These are phyloP conservation scores for Gambusia affinis DNA, from an alignment of 2,113 vertebrate species.

Conservation along the genomic window DNA sequence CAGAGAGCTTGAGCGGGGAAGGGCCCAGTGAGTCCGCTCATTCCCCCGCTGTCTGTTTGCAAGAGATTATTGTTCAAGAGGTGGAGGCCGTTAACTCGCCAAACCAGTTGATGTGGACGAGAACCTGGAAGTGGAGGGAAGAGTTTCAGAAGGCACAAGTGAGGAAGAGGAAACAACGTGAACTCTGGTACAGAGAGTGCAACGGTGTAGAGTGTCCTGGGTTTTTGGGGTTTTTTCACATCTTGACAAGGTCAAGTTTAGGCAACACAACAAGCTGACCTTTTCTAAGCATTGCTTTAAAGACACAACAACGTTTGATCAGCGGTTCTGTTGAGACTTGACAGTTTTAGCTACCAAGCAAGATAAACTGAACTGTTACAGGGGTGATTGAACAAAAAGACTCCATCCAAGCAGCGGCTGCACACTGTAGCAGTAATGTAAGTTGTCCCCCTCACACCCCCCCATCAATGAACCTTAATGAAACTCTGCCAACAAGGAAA, in stretches of 20 bases:
- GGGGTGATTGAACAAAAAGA: background rate
- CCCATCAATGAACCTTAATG: background rate
- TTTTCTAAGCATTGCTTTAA: background rate
- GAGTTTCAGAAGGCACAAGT: constrained; percentile 1
- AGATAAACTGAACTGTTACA: background rate
- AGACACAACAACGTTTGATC: background rate
- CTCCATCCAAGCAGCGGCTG: background rate
- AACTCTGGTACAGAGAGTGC: background rate
- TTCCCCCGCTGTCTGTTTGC: background rate
- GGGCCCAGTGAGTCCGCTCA: background rate
- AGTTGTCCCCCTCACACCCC: fast-evolving
- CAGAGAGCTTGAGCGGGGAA: background rate
- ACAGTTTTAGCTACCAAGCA: background rate
- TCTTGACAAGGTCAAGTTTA: background rate
- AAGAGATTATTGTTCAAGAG: constrained; percentile 3
- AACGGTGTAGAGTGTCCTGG: background rate
- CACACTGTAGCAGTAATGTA: background rate
- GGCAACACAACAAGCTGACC: background rate
- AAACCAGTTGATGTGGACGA: constrained; percentile 25
- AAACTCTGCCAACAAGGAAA: background rate
- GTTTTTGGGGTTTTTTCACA: background rate
- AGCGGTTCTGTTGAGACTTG: too few relatives aligned
- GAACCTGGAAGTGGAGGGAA: background rate
- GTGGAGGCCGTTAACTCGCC: background rate
- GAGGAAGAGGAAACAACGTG: background rate